These are phyloP conservation scores for Batillaria attramentaria DNA, from an alignment of 1,140 invertebrate genomes.

Conservation along the genomic window DNA sequence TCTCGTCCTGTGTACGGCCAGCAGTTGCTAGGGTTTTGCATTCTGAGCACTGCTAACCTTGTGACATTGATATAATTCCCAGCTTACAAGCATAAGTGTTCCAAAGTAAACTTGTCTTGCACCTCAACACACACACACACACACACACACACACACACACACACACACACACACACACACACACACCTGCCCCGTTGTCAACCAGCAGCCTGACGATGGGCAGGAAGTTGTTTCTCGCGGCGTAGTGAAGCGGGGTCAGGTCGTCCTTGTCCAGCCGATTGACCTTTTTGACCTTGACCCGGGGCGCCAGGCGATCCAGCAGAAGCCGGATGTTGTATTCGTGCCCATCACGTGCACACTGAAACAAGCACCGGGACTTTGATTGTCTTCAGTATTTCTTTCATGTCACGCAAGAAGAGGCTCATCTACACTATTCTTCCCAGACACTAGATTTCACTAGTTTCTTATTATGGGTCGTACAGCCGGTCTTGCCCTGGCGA, in stretches of 20 bases:
- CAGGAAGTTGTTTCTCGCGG: constrained; percentile 14
- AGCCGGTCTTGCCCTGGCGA: no score
- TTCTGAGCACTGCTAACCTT: background rate
- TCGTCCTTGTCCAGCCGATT: background rate
- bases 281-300: background rate
- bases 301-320: background rate
- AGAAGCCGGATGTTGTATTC: constrained; percentile 9
- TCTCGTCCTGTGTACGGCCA: no score
- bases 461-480: no score
- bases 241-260: background rate
- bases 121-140: constrained; percentile 1
- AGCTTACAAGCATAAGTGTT: background rate
- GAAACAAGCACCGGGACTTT: background rate
- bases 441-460: no score
- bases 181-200: constrained; percentile 67
- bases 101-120: background rate
- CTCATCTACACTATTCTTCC: no score
- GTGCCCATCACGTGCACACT: constrained; percentile 12
- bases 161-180: background rate
- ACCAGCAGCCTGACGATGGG: constrained; percentile 68
- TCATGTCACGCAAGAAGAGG: no score
- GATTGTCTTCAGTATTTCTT: no score
- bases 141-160: background rate
- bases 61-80: background rate
- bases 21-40: background rate